Percentiles rank a stretch among this genome's conserved stretches.
Evolutionary conservation across 2,888 invertebrate species (phyloP).

Genomic region (Hemicrepidius hirtus): DNA sequence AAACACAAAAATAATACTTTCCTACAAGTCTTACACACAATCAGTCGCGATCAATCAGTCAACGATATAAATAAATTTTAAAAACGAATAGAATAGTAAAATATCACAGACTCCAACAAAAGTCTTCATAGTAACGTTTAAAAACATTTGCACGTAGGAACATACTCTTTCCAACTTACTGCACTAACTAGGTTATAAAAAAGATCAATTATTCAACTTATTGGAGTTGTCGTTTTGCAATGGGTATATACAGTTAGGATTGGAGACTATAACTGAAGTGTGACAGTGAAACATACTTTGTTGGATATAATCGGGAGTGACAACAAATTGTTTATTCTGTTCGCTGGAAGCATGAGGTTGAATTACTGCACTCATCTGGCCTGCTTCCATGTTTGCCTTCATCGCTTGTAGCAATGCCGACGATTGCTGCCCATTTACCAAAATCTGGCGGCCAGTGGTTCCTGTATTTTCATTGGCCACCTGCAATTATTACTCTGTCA

Average conservation of each 20-base stretch:
- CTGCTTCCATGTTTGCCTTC: slow-evolving; percentile 66
- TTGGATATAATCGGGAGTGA: slow-evolving; percentile 94
- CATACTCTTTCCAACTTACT: slow-evolving; percentile 28
- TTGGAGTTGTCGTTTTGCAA: slow-evolving; percentile 69
- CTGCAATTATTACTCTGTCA: slow-evolving; percentile 37
- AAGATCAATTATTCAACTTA: slow-evolving; percentile 31
- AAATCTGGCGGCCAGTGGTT: slow-evolving; percentile 63
- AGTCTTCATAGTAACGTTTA: slow-evolving; percentile 43
- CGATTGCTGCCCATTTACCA: slow-evolving; percentile 70
- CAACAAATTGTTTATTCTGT: slow-evolving; percentile 81
- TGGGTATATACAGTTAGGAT: slow-evolving; percentile 71
- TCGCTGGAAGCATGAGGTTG: slow-evolving; percentile 54
- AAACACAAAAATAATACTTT: slow-evolving; percentile 48
- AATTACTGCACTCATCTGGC: slow-evolving; percentile 53
- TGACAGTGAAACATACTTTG: slow-evolving; percentile 85
- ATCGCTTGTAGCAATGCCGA: slow-evolving; percentile 68
- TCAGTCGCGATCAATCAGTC: slow-evolving; percentile 46
- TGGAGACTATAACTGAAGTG: slow-evolving; percentile 71
- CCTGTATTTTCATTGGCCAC: slow-evolving; percentile 44
- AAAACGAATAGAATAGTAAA: slow-evolving; percentile 37
- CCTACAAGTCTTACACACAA: slow-evolving; percentile 22
- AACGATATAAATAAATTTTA: slow-evolving; percentile 29
- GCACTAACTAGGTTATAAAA: slow-evolving; percentile 42
- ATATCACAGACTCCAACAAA: slow-evolving; percentile 52
- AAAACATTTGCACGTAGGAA: slow-evolving; percentile 52